These are phyloP conservation scores for Meghimatium bilineatum DNA, from an alignment of 2,888 invertebrate species.

Conservation along the genomic window DNA sequence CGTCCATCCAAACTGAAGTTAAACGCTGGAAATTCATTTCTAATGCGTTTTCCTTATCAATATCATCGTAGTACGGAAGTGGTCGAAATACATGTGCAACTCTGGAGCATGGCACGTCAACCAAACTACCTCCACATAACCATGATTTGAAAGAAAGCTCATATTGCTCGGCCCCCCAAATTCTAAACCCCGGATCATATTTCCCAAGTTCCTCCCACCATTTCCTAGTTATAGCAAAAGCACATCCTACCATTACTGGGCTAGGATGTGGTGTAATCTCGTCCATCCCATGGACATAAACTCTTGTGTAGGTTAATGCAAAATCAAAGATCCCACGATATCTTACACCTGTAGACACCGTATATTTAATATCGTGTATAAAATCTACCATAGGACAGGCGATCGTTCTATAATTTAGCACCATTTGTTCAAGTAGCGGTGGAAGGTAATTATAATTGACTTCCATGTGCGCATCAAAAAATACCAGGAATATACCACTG, in stretches of 20 bases:
- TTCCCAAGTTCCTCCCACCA: conserved; percentile 96
- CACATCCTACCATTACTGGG: conserved; percentile 84
- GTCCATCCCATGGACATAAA: conserved; percentile 6
- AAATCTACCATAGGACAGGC: conserved; percentile 38
- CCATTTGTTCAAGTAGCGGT: conserved; percentile 39
- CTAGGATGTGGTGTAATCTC: conserved; percentile 44
- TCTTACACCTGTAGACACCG: not conserved
- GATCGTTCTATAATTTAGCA: conserved; percentile 33
- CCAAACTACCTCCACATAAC: conserved; percentile 58
- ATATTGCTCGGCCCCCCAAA: conserved; percentile 97
- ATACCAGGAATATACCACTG: conserved; percentile 42
- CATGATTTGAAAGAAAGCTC: conserved; percentile 92
- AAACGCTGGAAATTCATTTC: conserved; percentile 14
- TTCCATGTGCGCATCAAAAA: conserved; percentile 50
- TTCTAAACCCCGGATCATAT: conserved; percentile 98
- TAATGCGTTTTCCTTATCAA: not conserved
- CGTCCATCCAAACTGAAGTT: conserved; percentile 37
- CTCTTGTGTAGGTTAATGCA: not conserved
- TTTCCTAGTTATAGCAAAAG: conserved; percentile 93
- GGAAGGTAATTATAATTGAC: conserved; percentile 47
- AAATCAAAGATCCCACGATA: conserved; percentile 20
- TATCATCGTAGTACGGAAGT: not conserved
- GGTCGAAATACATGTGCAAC: conserved; percentile 54
- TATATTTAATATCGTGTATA: not conserved
- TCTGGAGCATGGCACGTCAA: conserved; percentile 57